Conservation (phyloP, 1,140 invertebrate species). For the Macrobrachium rosenbergii region DNA sequence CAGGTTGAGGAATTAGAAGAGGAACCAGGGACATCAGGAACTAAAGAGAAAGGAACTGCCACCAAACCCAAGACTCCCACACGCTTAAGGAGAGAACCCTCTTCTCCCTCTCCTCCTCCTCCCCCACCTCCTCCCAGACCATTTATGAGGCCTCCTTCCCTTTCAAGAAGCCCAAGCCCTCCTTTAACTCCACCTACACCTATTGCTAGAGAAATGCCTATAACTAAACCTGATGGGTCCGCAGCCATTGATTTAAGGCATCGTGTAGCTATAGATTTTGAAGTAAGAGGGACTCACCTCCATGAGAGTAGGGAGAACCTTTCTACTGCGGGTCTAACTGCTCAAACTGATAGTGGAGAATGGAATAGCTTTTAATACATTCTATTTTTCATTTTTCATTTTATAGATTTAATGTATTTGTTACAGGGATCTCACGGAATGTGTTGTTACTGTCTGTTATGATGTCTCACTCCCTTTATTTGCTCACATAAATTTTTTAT, state of each 20-base stretch:
- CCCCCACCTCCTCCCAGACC: conserved; percentile 61
- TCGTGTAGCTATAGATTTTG: conserved; percentile 41
- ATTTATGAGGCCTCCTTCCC: conserved; percentile 48
- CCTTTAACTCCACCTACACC: conserved; percentile 59
- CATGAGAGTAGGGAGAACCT: conserved; percentile 53
- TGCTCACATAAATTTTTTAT: conserved; percentile 41
- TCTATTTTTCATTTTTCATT: conserved; percentile 17
- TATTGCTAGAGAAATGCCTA: conserved; percentile 56
- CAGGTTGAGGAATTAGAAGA: conserved; percentile 59
- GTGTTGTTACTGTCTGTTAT: conserved; percentile 44
- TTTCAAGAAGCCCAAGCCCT: conserved; percentile 52
- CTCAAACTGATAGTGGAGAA: conserved; percentile 56
- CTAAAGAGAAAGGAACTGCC: conserved; percentile 42
- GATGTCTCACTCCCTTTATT: conserved; percentile 37
- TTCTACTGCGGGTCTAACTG: conserved; percentile 54
- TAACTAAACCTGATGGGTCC: conserved; percentile 44
- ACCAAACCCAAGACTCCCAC: conserved; percentile 52
- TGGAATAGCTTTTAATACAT: conserved; percentile 57
- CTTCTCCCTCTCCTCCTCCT: conserved; percentile 59
- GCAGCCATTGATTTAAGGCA: conserved; percentile 33
- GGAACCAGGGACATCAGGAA: conserved; percentile 40
- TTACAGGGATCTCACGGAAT: conserved; percentile 42
- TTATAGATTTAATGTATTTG: conserved; percentile 36
- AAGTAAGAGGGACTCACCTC: conserved; percentile 57
- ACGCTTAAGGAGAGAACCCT: conserved; percentile 44